These are phyloP conservation scores for Rutpela maculata DNA, from an alignment of 2,888 invertebrate genomes.

Conservation along the genomic window DNA sequence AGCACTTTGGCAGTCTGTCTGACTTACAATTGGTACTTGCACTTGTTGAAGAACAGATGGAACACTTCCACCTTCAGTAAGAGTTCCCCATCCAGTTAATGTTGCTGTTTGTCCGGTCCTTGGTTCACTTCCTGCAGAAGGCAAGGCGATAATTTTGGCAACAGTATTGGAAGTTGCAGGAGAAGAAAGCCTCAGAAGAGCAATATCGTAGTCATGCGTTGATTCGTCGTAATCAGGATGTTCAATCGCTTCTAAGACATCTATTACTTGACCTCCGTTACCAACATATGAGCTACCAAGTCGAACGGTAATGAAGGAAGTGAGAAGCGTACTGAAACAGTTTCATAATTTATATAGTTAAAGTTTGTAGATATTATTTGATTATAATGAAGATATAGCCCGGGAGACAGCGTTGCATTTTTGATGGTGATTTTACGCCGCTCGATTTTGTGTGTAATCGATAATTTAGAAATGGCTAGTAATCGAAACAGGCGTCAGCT, in stretches of 20 bases:
- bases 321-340: background rate
- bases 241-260: background rate
- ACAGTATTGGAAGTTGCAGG: background rate
- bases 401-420: no score
- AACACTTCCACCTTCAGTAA: constrained; percentile 14
- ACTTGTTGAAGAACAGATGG: constrained; percentile 42
- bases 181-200: background rate
- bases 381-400: no score
- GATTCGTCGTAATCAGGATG: background rate
- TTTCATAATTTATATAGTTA: background rate
- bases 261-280: background rate
- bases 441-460: no score
- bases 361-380: no score
- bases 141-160: background rate
- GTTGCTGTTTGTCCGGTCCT: background rate
- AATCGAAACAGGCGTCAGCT: no score
- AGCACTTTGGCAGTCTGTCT: constrained; percentile 18
- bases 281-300: background rate
- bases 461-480: no score
- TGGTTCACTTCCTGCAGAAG: background rate
- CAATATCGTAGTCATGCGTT: constrained; percentile 11
- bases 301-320: background rate
- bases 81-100: constrained; percentile 38
- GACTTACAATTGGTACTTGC: constrained; percentile 43
- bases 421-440: no score